Conservation (phyloP, 2,113 vertebrate genomes). For the Hyla sarda region DNA sequence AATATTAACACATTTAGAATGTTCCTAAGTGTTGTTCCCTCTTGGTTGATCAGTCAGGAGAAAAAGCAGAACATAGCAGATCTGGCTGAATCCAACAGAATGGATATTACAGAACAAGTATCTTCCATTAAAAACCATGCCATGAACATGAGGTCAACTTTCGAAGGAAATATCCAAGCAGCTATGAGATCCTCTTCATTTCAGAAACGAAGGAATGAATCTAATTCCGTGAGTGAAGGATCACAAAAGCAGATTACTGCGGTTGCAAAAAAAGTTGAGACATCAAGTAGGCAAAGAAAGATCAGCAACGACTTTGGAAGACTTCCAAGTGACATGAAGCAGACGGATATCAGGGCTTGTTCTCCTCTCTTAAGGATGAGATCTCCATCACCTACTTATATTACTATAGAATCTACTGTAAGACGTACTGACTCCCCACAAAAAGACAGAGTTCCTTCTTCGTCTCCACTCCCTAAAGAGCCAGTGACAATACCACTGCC, state of each 20-base stretch:
- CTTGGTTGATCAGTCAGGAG: slow-evolving; percentile 74
- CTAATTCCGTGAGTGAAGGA: slow-evolving; percentile 54
- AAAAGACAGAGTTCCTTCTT: slow-evolving; percentile 72
- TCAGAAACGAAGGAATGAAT: slow-evolving; percentile 66
- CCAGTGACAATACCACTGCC: slow-evolving; percentile 72
- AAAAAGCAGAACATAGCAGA: slow-evolving; percentile 71
- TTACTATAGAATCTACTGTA: slow-evolving; percentile 84
- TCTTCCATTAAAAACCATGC: slow-evolving; percentile 70
- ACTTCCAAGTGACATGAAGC: slow-evolving; percentile 65
- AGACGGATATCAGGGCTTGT: slow-evolving; percentile 66
- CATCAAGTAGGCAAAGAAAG: slow-evolving; percentile 67
- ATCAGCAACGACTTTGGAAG: slow-evolving; percentile 66
- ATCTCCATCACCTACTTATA: slow-evolving; percentile 84
- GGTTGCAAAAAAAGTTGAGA: slow-evolving; percentile 71
- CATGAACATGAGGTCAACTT: slow-evolving; percentile 69
- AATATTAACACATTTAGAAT: slow-evolving; percentile 72
- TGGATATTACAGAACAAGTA: slow-evolving; percentile 73
- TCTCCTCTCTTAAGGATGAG: slow-evolving; percentile 77
- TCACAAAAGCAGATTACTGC: slow-evolving; percentile 71
- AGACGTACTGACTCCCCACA: slow-evolving; percentile 74
- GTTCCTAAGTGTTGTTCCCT: slow-evolving; percentile 73
- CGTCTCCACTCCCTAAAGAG: slow-evolving; percentile 71
- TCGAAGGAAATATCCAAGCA: slow-evolving; percentile 70
- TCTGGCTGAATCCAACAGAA: slow-evolving; percentile 66
- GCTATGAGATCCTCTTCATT: slow-evolving; percentile 73